Evolutionary conservation across 2,113 vertebrate genomes (phyloP).

Genomic region (Odobenus rosmarus): DNA sequence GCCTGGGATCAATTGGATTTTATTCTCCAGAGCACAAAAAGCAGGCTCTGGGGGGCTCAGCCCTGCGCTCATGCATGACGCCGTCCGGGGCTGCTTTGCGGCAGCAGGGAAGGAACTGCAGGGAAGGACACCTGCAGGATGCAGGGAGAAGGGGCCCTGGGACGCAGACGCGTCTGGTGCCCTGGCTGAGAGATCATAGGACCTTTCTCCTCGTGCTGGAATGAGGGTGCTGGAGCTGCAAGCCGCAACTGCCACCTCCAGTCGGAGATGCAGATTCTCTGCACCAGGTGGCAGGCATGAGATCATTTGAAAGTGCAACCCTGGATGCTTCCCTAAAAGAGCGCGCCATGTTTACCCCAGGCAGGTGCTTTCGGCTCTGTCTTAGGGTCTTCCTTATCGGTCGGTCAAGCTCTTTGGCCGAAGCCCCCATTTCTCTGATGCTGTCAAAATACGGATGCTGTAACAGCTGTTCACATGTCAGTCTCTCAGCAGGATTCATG

Average conservation of each 20-base stretch:
- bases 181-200: not conserved
- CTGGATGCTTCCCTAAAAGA: not conserved
- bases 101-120: not conserved
- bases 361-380: slow-evolving; percentile 87
- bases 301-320: not conserved
- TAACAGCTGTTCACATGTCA: slow-evolving; percentile 93
- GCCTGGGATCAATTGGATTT: not conserved
- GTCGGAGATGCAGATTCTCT: not conserved
- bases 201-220: not conserved
- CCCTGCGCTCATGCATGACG: not conserved
- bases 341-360: slow-evolving; percentile 86
- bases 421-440: slow-evolving; percentile 84
- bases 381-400: slow-evolving; percentile 83
- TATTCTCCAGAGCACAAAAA: not conserved
- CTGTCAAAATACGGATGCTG: slow-evolving; percentile 94
- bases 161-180: not conserved
- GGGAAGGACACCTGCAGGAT: not conserved
- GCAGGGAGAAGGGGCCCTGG: not conserved
- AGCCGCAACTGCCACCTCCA: not conserved
- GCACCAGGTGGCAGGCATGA: not conserved
- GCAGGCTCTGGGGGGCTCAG: not conserved
- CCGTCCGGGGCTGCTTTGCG: not conserved
- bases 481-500: slow-evolving; percentile 93
- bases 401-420: slow-evolving; percentile 85
- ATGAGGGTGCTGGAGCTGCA: not conserved